Conservation (phyloP, 2,113 vertebrate genomes). For the Mormoops blainvillei region DNA sequence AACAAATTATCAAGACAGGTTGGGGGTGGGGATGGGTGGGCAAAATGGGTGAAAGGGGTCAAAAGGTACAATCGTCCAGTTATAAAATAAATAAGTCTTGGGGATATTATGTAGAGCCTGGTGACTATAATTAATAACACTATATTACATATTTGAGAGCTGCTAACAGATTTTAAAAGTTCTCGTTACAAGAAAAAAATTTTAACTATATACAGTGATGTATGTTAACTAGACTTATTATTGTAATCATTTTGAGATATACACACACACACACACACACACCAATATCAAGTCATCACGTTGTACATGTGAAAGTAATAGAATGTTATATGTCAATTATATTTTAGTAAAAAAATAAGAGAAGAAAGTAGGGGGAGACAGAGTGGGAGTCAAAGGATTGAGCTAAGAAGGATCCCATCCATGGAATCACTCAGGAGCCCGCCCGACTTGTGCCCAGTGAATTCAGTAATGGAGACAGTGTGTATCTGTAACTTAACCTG, state of each 20-base stretch:
- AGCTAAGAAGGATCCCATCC: not conserved
- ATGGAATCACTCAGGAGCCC: not conserved
- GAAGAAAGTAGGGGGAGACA: not conserved
- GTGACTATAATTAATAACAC: not conserved
- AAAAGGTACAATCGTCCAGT: not conserved
- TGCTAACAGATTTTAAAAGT: not conserved
- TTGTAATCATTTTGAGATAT: not conserved
- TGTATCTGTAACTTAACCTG: not conserved
- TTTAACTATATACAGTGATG: not conserved
- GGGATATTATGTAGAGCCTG: not conserved
- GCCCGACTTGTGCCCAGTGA: not conserved
- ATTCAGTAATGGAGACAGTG: not conserved
- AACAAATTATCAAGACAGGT: not conserved
- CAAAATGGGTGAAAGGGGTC: not conserved
- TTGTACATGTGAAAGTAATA: not conserved
- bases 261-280: not conserved
- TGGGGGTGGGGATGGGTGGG: not conserved
- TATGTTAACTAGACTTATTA: not conserved
- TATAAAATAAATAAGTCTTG: not conserved
- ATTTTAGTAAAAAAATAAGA: not conserved
- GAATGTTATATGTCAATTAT: not conserved
- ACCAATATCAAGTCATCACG: not conserved
- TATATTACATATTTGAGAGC: not conserved
- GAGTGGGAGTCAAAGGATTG: not conserved
- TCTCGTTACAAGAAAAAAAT: not conserved